Conservation (phyloP, 1,140 invertebrate genomes). For the Apis florea region DNA sequence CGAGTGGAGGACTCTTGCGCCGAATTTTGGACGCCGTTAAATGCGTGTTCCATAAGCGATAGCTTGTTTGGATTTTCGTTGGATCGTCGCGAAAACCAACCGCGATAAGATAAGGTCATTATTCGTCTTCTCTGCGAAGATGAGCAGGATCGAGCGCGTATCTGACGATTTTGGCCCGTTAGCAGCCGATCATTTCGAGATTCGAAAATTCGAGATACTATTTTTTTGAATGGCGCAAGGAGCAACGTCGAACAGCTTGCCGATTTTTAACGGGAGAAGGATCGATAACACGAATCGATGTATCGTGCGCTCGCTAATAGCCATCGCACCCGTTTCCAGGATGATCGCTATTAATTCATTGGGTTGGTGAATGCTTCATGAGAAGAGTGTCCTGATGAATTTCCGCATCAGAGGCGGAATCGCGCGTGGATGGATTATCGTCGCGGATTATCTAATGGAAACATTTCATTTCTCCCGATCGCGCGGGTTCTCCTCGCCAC, state of each 20-base stretch:
- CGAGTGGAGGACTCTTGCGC: slow-evolving; percentile 60
- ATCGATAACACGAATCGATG: slow-evolving; percentile 8
- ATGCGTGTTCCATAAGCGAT: slow-evolving; percentile 49
- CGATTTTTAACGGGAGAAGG: slow-evolving; percentile 7
- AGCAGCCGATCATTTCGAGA: too few relatives aligned
- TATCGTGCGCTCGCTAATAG: slow-evolving; percentile 57
- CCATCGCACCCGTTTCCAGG: slow-evolving; percentile 37
- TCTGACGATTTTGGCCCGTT: too few relatives aligned
- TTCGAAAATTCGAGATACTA: too few relatives aligned
- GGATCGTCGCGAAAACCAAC: slow-evolving; percentile 19
- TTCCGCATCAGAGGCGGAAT: slow-evolving; percentile 53
- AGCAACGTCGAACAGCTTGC: background rate
- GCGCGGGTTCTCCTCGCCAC: slow-evolving; percentile 7
- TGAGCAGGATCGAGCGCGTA: background rate
- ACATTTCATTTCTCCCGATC: slow-evolving; percentile 55
- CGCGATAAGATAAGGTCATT: slow-evolving; percentile 46
- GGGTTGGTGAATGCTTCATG: slow-evolving; percentile 65
- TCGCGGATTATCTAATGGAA: slow-evolving; percentile 60
- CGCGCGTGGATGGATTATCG: slow-evolving; percentile 55
- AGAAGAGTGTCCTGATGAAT: slow-evolving; percentile 61
- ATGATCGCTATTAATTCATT: slow-evolving; percentile 68
- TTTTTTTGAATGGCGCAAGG: background rate
- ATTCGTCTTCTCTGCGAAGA: background rate
- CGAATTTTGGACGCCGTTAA: slow-evolving; percentile 60
- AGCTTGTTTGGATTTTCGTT: slow-evolving; percentile 32